Conservation (phyloP, 2,888 invertebrate genomes). For the Torymus auratus region DNA sequence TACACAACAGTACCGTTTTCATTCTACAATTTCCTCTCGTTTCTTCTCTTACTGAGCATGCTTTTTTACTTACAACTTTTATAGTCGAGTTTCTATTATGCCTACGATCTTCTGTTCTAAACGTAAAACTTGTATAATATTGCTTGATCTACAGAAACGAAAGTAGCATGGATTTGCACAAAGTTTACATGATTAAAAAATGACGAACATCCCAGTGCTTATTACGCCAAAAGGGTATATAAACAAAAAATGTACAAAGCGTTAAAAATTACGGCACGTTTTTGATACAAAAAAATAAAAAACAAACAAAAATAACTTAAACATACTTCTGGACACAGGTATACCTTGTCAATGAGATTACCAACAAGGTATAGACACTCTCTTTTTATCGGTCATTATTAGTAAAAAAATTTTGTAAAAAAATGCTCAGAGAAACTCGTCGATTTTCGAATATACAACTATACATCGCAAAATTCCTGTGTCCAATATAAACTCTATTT, state of each 20-base stretch:
- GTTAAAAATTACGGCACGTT: slow-evolving; percentile 47
- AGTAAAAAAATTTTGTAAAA: slow-evolving; percentile 16
- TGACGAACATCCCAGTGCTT: slow-evolving; percentile 35
- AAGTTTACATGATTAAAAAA: slow-evolving; percentile 7
- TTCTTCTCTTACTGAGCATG: slow-evolving; percentile 18
- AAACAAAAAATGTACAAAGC: slow-evolving; percentile 39
- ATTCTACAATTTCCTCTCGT: slow-evolving; percentile 38
- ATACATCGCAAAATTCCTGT: slow-evolving; percentile 30
- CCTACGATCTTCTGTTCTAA: slow-evolving; percentile 31
- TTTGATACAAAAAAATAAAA: slow-evolving; percentile 49
- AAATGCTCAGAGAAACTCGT: slow-evolving; percentile 1
- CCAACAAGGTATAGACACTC: slow-evolving; percentile 30
- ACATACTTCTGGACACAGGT: slow-evolving; percentile 37
- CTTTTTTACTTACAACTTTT: slow-evolving; percentile 18
- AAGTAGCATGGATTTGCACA: slow-evolving; percentile 10
- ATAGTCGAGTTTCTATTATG: slow-evolving; percentile 40
- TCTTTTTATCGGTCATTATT: slow-evolving; percentile 26
- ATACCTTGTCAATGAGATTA: slow-evolving; percentile 47
- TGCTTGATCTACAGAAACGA: slow-evolving; percentile 12
- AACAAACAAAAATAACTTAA: slow-evolving; percentile 43
- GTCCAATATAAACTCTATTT: slow-evolving; percentile 50
- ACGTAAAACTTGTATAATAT: slow-evolving; percentile 30
- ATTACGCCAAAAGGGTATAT: slow-evolving; percentile 44
- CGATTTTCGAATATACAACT: slow-evolving; percentile 1
- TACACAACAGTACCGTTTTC: slow-evolving; percentile 30